A percentile compares a stretch with the other conserved stretches of the same genome.
phyloP scores from a whole-genome alignment of 2,888 invertebrate species.

The Chouioia cunea region DNA sequence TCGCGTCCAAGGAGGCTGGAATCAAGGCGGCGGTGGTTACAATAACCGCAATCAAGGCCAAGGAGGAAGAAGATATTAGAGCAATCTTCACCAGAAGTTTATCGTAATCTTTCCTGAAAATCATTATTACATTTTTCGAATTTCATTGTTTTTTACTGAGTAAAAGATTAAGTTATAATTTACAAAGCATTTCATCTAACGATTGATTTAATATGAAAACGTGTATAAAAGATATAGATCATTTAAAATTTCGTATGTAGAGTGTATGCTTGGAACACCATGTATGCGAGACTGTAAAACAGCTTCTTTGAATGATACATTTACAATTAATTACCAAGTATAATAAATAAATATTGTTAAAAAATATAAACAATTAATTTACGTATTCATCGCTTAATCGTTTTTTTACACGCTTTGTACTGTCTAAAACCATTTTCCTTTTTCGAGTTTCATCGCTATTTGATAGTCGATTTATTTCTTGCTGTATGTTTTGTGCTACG shows the following conservation, averaged over 20 bases:
- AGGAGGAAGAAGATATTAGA: constrained; percentile 41
- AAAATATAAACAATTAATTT: constrained; percentile 37
- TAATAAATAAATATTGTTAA: constrained; percentile 23
- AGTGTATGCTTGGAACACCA: constrained; percentile 17
- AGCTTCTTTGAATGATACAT: constrained; percentile 23
- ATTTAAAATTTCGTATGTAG: constrained; percentile 16
- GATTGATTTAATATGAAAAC: constrained; percentile 23
- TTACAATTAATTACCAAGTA: constrained; percentile 25
- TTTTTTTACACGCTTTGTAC: constrained; percentile 37
- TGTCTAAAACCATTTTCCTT: constrained; percentile 24
- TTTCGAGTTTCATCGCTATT: constrained; percentile 19
- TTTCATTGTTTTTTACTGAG: constrained; percentile 32
- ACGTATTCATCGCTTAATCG: constrained; percentile 36
- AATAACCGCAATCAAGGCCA: constrained; percentile 41
- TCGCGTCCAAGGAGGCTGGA: constrained; percentile 64
- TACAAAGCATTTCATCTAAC: constrained; percentile 15
- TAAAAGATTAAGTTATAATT: constrained; percentile 43
- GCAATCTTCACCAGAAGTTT: not conserved
- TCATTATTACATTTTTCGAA: constrained; percentile 5
- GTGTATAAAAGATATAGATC: constrained; percentile 21
- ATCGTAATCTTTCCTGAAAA: not conserved
- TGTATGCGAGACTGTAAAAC: constrained; percentile 11
- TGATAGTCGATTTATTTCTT: constrained; percentile 72
- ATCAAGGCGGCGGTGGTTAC: constrained; percentile 56
- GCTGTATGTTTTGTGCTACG: constrained; percentile 82